These are phyloP conservation scores for Zaprionus africanus DNA, from an alignment of 1,140 invertebrate species.

Conservation along the genomic window DNA sequence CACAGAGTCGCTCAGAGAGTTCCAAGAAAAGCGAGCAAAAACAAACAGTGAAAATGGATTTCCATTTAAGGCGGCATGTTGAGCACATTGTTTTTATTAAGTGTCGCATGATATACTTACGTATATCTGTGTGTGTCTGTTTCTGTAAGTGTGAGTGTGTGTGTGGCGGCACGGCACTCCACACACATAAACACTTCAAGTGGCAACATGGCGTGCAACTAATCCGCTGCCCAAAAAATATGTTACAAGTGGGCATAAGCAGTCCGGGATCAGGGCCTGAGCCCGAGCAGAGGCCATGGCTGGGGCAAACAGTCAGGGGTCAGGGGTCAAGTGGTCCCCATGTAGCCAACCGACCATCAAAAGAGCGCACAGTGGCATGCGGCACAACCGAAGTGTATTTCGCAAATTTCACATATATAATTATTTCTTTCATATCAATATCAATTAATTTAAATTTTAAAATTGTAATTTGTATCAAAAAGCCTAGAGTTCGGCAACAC, in stretches of 20 bases:
- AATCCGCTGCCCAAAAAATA: constrained; percentile 81
- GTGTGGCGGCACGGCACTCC: constrained; percentile 24
- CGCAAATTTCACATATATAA: background rate
- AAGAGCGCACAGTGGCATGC: background rate
- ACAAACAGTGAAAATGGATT: constrained; percentile 80
- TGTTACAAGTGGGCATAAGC: constrained; percentile 77
- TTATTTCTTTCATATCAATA: background rate
- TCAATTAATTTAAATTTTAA: too few species aligned
- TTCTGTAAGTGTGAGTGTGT: constrained; percentile 12
- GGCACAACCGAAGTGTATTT: background rate
- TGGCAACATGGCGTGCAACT: constrained; percentile 83
- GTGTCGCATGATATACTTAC: constrained; percentile 9
- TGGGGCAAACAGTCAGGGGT: constrained; percentile 15
- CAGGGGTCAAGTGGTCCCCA: constrained; percentile 14
- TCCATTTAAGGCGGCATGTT: constrained; percentile 82
- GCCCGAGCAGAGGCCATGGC: background rate
- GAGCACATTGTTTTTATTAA: constrained; percentile 84
- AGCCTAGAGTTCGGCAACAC: too few species aligned
- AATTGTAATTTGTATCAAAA: too few species aligned
- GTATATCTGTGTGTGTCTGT: constrained; percentile 23
- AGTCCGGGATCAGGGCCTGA: constrained; percentile 29
- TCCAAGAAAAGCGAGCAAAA: constrained; percentile 53
- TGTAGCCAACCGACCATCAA: constrained; percentile 33
- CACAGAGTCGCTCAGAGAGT: constrained; percentile 16
- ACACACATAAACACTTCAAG: constrained; percentile 82